A percentile compares a stretch with the other conserved stretches of the same genome.
phyloP scores from a whole-genome alignment of 2,113 vertebrate species.

The Podarcis cretensis region DNA sequence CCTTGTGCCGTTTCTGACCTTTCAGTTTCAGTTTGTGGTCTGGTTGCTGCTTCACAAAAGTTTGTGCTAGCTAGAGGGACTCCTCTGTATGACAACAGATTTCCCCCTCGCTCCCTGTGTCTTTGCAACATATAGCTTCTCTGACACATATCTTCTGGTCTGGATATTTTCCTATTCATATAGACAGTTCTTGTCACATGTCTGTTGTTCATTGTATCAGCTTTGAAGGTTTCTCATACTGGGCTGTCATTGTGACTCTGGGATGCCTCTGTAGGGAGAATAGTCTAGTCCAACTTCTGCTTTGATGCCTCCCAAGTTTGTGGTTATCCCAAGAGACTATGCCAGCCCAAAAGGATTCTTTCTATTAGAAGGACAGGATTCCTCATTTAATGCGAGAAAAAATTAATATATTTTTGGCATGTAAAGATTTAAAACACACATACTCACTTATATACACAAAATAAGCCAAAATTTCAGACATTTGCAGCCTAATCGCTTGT shows the following conservation, averaged over 20 bases:
- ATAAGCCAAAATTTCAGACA: not conserved
- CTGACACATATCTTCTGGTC: not conserved
- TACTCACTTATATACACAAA: not conserved
- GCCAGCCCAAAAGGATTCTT: not conserved
- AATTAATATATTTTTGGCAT: not conserved
- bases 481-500: not conserved
- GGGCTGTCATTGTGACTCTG: not conserved
- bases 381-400: not conserved
- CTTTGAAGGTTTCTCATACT: not conserved
- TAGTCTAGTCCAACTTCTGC: not conserved
- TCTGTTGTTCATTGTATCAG: conserved; percentile 4
- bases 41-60: not conserved
- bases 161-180: not conserved
- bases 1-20: not conserved
- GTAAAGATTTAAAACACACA: not conserved
- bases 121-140: not conserved
- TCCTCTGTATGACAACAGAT: not conserved
- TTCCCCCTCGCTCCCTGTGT: not conserved
- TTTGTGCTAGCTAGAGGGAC: not conserved
- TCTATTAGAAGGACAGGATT: not conserved
- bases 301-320: not conserved
- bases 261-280: not conserved
- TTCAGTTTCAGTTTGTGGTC: not conserved
- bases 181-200: not conserved
- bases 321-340: not conserved